Evolutionary conservation across 2,797 vertebrate genomes (phyloP).

Genomic region (Emydoidea blandingii): DNA sequence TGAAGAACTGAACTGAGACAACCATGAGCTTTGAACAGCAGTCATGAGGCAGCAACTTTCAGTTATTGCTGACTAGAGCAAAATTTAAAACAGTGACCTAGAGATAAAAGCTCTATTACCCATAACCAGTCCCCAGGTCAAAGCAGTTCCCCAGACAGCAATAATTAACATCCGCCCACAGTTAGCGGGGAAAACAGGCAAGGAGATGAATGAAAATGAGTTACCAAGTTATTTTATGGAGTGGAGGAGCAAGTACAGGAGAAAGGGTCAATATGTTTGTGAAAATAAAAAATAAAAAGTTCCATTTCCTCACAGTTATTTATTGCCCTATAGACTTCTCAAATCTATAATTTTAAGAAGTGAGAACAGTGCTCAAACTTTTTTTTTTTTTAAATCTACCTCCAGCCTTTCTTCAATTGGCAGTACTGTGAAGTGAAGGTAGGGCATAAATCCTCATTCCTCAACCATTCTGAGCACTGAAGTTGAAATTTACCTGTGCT

Average conservation of each 20-base stretch:
- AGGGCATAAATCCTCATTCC: conserved; percentile 1
- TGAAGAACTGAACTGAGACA: neutral
- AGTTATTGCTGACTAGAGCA: conserved; percentile 44
- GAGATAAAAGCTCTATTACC: conserved; percentile 18
- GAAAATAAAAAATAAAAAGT: neutral
- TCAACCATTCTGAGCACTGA: neutral
- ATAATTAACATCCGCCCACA: neutral
- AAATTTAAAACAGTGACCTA: conserved; percentile 23
- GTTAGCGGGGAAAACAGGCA: neutral
- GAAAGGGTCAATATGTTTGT: neutral
- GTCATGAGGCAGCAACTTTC: conserved; percentile 26
- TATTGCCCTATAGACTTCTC: neutral
- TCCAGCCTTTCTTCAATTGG: neutral
- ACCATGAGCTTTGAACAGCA: conserved; percentile 1
- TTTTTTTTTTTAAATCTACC: neutral
- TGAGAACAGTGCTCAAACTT: neutral
- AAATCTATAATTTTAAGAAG: neutral
- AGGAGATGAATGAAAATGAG: neutral
- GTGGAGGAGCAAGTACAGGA: neutral
- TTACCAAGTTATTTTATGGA: neutral
- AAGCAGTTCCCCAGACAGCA: conserved; percentile 6
- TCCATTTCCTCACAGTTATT: neutral
- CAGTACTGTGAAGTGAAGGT: neutral
- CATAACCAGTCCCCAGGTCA: neutral
- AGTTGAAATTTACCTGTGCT: neutral